These are phyloP conservation scores for Campoletis raptor DNA, from an alignment of 2,888 invertebrate genomes.

Conservation along the genomic window DNA sequence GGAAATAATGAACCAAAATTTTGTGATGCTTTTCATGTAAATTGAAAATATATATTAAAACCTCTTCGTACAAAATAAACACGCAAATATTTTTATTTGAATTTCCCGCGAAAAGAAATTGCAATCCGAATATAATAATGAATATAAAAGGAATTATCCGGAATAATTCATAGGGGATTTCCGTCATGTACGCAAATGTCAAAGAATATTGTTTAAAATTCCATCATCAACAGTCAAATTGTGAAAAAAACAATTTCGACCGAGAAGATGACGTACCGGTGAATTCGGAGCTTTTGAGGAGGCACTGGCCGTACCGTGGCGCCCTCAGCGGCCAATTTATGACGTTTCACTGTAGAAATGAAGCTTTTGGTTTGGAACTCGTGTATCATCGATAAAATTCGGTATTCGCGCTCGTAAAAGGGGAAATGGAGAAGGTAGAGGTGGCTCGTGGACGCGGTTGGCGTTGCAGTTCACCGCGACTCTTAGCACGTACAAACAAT, in stretches of 20 bases:
- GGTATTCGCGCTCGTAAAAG: constrained; percentile 42
- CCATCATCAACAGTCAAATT: not conserved
- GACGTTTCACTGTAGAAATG: not conserved
- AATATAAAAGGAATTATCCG: not conserved
- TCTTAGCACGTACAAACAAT: constrained; percentile 21
- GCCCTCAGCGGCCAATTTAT: not conserved
- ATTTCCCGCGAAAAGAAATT: not conserved
- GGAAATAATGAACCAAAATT: not conserved
- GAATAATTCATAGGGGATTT: not conserved
- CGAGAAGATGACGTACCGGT: not conserved
- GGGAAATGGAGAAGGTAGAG: constrained; percentile 40
- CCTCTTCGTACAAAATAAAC: not conserved
- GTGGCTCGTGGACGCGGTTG: constrained; percentile 49
- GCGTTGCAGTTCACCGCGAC: constrained; percentile 49
- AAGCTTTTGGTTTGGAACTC: constrained; percentile 11
- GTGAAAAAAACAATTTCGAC: not conserved
- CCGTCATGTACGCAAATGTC: not conserved
- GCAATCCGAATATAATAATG: not conserved
- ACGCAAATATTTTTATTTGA: not conserved
- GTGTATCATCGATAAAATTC: constrained; percentile 57
- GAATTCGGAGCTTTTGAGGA: not conserved
- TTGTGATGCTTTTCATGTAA: not conserved
- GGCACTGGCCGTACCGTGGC: constrained; percentile 10
- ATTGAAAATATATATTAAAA: not conserved
- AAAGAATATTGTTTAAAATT: not conserved